Evolutionary conservation across 2,113 vertebrate species (phyloP), one percentile per base, ranked within the genome.

Genomic region (Shinisaurus crocodilurus): DNA sequence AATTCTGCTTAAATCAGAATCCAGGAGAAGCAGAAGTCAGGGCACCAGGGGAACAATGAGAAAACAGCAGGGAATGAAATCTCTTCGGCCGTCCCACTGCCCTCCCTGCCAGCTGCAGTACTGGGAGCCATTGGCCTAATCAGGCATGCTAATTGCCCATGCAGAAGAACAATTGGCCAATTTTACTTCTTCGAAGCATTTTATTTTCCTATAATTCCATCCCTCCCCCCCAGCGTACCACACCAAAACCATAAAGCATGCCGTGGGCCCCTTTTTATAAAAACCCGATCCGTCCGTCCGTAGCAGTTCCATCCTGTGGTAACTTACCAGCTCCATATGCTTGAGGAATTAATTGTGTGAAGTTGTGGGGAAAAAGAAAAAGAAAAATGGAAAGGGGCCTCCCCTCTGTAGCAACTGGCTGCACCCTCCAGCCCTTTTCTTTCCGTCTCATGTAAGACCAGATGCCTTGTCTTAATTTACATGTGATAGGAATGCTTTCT

Each of bases 391-490:
- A 43, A 34, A 9, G 43, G 57, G 0, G 77, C 12, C 0, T 16
- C 1, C 25, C 1, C 54, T 0, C 32, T 1, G 3, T 15, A 20
- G 25, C 1, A 7, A 0, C 57, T 79, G n/a, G 7, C 12, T 65
- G 0, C 1, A 23, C 13, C 32, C 89, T 1, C 25, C 29, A n/a
- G 13, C 3, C 60, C 1, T 43, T 12, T 3, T 69, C 63, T 20
- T 3, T 0, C 27, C 60, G 34, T 86, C 67, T 80, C 75, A 27
- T 27, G 32, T 87, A 45, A 79, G 63, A 3, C 45, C 85, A 60
- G 88, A 79, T 65, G 88, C 40, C 6, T 60, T 12, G 76, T 77
- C 60, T n/a, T 85, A 72, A 1, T 45, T 86, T 85, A 34, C 87
- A 69, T 25, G 69, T 91, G 34, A 50, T 70, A 65, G 79, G 40